These are phyloP conservation scores for Alviniconcha strummeri DNA, from an alignment of 2,888 invertebrate genomes.

Conservation along the genomic window DNA sequence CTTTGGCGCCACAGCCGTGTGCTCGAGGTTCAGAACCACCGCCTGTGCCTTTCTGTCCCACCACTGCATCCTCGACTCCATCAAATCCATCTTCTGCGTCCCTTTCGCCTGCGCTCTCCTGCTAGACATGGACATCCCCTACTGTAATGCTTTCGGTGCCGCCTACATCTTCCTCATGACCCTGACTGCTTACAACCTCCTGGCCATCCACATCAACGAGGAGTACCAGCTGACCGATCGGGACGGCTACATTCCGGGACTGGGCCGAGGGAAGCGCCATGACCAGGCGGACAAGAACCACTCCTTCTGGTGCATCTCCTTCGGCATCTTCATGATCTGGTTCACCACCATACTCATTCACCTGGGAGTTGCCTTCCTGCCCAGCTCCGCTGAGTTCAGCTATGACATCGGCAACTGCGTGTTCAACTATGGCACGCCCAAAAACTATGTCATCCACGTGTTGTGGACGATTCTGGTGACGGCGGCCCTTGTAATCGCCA, in stretches of 20 bases:
- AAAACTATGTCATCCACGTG: slow-evolving; percentile 92
- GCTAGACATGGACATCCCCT: slow-evolving; percentile 49
- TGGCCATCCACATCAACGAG: slow-evolving; percentile 75
- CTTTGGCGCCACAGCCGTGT: slow-evolving; percentile 53
- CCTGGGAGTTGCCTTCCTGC: slow-evolving; percentile 79
- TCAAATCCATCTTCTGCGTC: slow-evolving; percentile 69
- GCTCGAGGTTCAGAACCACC: slow-evolving; percentile 60
- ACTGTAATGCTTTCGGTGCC: slow-evolving; percentile 89
- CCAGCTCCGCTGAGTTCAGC: slow-evolving; percentile 66
- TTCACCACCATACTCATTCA: slow-evolving; percentile 93
- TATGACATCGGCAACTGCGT: slow-evolving; percentile 90
- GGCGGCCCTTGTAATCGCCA: slow-evolving; percentile 87
- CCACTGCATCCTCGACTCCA: slow-evolving; percentile 68
- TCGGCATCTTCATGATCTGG: slow-evolving; percentile 95
- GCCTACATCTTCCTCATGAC: slow-evolving; percentile 91
- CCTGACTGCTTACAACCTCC: slow-evolving; percentile 92
- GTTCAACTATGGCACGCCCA: slow-evolving; percentile 88
- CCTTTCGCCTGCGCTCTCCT: slow-evolving; percentile 66
- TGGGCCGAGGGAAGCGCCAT: no score
- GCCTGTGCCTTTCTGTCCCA: slow-evolving; percentile 69
- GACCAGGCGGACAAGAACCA: slow-evolving; percentile 47
- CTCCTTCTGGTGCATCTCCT: slow-evolving; percentile 82
- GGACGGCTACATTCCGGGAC: slow-evolving; percentile 20
- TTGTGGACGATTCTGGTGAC: slow-evolving; percentile 92
- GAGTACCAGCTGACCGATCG: slow-evolving; percentile 66